These are phyloP conservation scores for Anoplopoma fimbria DNA, from an alignment of 2,113 vertebrate genomes.

Conservation along the genomic window DNA sequence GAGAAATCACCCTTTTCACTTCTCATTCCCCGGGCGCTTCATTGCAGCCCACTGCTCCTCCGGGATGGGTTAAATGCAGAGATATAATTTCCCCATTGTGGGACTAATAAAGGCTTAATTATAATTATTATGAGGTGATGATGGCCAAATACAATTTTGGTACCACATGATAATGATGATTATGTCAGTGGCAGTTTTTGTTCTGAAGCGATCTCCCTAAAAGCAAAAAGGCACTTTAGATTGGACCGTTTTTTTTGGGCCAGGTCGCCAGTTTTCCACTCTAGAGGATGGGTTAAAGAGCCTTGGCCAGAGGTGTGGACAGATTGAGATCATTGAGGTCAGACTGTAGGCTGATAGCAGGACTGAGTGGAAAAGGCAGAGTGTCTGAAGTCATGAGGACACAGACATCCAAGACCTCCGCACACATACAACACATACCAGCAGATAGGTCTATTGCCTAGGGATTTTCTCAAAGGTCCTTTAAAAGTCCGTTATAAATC, in stretches of 20 bases:
- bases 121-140: not conserved
- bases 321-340: conserved; percentile 81
- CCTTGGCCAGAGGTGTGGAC: conserved; percentile 70
- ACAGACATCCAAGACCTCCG: conserved; percentile 41
- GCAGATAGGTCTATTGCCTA: conserved; percentile 7
- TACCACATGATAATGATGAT: conserved; percentile 13
- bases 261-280: conserved; percentile 63
- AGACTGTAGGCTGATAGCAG: conserved; percentile 66
- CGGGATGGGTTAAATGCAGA: no score
- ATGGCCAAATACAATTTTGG: conserved; percentile 11
- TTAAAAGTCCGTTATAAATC: conserved; percentile 32
- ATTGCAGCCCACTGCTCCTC: no score
- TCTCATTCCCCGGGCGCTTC: no score
- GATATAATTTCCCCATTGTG: no score
- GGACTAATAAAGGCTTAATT: no score
- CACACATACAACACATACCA: conserved; percentile 29
- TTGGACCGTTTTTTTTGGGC: conserved; percentile 29
- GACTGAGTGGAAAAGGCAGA: conserved; percentile 55
- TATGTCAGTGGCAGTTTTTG: conserved; percentile 15
- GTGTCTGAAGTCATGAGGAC: conserved; percentile 51
- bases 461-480: conserved; percentile 42
- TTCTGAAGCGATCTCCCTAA: conserved; percentile 19
- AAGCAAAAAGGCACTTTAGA: conserved; percentile 31
- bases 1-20: not conserved
- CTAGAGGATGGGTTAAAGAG: conserved; percentile 46